Base-by-base conservation (phyloP, 53 echinoderm and acorn worm genomes). In the Mesocentrotus franciscanus region DNA sequence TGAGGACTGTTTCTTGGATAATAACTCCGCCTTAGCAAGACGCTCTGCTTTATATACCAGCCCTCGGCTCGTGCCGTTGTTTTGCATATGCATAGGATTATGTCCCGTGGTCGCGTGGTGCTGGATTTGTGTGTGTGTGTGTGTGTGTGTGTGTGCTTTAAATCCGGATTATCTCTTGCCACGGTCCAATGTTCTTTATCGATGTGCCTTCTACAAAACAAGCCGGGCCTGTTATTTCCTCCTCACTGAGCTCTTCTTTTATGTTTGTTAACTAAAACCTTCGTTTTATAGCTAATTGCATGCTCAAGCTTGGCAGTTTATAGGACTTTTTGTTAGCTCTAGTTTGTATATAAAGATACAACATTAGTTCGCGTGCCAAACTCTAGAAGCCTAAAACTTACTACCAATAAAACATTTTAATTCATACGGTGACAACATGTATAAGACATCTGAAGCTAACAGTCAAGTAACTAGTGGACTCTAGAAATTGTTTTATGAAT, bases 81-180 rank as follows among this genome's bases (percentile, higher is more conserved):
- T 94, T 94, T 61, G 95, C 95, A 94, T 94, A 94, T 94, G 95
- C n/a, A 94, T 94, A 42, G 70, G 87, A 68, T 85, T 85, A 85
- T 18, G 17, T 36, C 42, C 39, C 61, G 13, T 24, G 8, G 94
- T 61, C 95, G 95, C 95, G 95, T 85, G 95, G 85, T 81, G 61
- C 71, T 42, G 24, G 95, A 66, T 85, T 94, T 85, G n/a, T 85
- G 49, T 85, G 85, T 78, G 24, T 94, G 32, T 94, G 68, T 94
- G 39, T n/a, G n/a, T 85, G 49, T 85, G 85, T 78, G 24, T 94
- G 32, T 94, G 68, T 94, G 39, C 39, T 85, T 64, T 49, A 94
- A 81, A 94, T 87, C 95, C 95, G 95, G 95, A 94, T 94, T 94
- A 94, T 94, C 95, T 94, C 55, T 17, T 7, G 81, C 34, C 60